phyloP scores from a whole-genome alignment of 2,888 invertebrate species.

The Dryadula phaetusa region DNA sequence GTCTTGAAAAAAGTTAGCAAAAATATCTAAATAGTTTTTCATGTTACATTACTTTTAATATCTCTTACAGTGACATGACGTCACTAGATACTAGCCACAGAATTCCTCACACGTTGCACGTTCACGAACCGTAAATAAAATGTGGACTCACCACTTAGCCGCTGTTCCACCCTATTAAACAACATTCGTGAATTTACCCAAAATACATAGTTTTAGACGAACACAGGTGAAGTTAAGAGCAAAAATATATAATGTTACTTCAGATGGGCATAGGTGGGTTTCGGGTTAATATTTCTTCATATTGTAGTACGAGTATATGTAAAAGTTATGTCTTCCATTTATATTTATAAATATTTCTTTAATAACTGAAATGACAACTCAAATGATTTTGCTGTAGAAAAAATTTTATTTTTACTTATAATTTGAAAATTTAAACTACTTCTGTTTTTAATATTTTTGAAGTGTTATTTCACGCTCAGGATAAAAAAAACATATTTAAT shows the following conservation, averaged over 20 bases:
- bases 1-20: not conserved
- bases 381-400: too few relatives aligned
- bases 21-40: not conserved
- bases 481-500: too few relatives aligned
- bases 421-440: too few relatives aligned
- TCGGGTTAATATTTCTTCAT: not conserved
- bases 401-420: too few relatives aligned
- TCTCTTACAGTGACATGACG: not conserved
- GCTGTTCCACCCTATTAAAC: slow-evolving; percentile 61
- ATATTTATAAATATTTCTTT: too few relatives aligned
- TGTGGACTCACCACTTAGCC: slow-evolving; percentile 61
- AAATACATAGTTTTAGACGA: slow-evolving; percentile 27
- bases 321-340: too few relatives aligned
- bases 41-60: not conserved
- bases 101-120: slow-evolving; percentile 39
- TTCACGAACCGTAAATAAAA: slow-evolving; percentile 61
- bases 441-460: too few relatives aligned
- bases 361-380: too few relatives aligned
- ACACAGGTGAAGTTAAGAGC: not conserved
- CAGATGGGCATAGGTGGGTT: not conserved
- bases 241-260: slow-evolving; percentile 13
- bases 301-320: not conserved
- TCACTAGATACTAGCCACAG: slow-evolving; percentile 30
- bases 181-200: slow-evolving; percentile 40
- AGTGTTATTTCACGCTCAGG: too few relatives aligned